A percentile compares a stretch with the other conserved stretches of the same genome.
These are phyloP conservation scores for Bimastos eiseni DNA, from an alignment of 2,888 invertebrate genomes.

Conservation along the genomic window DNA sequence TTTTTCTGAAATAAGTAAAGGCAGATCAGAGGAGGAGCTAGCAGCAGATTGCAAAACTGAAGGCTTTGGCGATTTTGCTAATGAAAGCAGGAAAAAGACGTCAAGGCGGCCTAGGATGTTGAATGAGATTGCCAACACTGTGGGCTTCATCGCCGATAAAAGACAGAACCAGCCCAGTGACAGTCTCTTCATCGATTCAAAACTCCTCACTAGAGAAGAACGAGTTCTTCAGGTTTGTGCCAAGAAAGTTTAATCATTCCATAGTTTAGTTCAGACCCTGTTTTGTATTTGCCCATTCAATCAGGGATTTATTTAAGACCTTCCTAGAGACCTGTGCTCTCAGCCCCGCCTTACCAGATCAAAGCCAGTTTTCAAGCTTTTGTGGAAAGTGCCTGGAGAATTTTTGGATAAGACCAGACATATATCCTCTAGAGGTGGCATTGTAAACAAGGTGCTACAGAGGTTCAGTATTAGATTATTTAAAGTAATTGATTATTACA, in stretches of 20 bases:
- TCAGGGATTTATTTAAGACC: too few relatives aligned
- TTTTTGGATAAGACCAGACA: too few relatives aligned
- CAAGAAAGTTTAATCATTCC: neutral
- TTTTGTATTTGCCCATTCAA: too few relatives aligned
- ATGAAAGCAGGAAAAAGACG: neutral
- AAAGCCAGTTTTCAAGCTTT: too few relatives aligned
- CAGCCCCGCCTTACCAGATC: too few relatives aligned
- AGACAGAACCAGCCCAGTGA: neutral
- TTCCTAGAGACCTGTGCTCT: too few relatives aligned
- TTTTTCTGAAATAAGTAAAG: neutral
- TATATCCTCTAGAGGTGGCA: too few relatives aligned
- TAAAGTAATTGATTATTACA: too few relatives aligned
- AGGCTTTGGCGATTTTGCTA: neutral
- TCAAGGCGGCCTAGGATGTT: neutral
- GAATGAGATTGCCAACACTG: neutral
- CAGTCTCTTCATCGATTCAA: constrained; percentile 22
- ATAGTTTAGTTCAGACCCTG: neutral
- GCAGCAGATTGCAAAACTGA: neutral
- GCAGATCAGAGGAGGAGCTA: neutral
- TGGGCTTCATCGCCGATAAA: constrained; percentile 13
- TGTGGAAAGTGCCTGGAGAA: too few relatives aligned
- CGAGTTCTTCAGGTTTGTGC: constrained; percentile 19
- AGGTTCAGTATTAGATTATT: too few relatives aligned
- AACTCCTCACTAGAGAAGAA: constrained; percentile 6
- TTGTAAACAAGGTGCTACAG: too few relatives aligned